phyloP scores from a whole-genome alignment of 2,113 vertebrate genomes.

The Blennius ocellaris region DNA sequence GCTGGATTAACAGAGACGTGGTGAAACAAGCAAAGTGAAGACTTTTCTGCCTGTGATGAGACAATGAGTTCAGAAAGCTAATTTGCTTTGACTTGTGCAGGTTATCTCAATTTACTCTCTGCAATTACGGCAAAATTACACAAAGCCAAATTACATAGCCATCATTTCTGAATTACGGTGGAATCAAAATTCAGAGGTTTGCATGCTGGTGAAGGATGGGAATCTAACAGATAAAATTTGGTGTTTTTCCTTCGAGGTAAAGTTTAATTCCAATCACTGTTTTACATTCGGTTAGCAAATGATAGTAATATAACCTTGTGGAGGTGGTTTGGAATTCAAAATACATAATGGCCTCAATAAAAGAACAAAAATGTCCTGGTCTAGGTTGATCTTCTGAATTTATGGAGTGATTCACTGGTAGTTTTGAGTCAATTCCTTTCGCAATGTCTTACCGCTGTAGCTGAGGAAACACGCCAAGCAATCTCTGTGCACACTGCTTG shows the following conservation, averaged over 20 bases:
- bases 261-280: conserved; percentile 39
- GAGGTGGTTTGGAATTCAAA: conserved; percentile 14
- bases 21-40: too few species aligned
- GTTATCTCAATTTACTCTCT: conserved; percentile 3
- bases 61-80: background rate
- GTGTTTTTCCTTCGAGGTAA: conserved; percentile 18
- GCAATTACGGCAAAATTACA: background rate
- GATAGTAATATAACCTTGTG: conserved; percentile 16
- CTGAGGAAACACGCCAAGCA: conserved; percentile 12
- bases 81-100: background rate
- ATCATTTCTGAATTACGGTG: background rate
- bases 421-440: background rate
- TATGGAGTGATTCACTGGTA: background rate
- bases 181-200: background rate
- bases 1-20: background rate
- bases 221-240: conserved; percentile 37
- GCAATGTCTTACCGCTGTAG: background rate
- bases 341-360: background rate
- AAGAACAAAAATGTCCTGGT: conserved; percentile 4
- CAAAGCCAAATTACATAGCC: background rate
- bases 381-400: conserved; percentile 11
- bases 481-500: background rate
- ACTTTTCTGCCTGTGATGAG: background rate
- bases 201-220: background rate
- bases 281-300: too few species aligned